Conservation (phyloP, 2,113 vertebrate genomes). For the Sander vitreus region DNA sequence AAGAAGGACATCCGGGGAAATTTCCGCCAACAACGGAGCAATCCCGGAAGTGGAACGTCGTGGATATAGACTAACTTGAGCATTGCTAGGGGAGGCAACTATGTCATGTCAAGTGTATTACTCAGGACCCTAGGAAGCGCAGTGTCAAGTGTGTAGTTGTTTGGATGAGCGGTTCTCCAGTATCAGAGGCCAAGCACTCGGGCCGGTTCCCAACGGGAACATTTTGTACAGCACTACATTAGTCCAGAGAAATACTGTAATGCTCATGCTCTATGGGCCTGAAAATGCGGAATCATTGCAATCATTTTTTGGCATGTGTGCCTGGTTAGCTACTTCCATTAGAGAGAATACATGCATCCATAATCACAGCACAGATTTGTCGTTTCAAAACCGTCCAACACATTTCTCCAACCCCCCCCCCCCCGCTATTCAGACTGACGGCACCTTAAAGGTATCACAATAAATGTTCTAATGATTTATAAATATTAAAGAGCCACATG, state of each 20-base stretch:
- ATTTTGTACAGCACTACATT: too few relatives aligned
- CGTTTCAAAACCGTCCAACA: not conserved
- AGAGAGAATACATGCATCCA: not conserved
- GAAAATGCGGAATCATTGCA: not conserved
- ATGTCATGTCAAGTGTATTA: too few relatives aligned
- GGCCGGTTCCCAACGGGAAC: too few relatives aligned
- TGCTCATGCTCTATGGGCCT: not conserved
- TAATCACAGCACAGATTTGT: not conserved
- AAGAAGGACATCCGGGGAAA: too few relatives aligned
- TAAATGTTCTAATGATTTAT: not conserved
- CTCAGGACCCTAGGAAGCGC: too few relatives aligned
- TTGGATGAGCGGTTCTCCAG: too few relatives aligned
- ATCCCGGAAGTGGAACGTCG: too few relatives aligned
- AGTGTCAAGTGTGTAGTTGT: too few relatives aligned
- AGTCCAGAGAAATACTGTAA: not conserved
- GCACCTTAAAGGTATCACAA: not conserved
- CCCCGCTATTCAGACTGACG: not conserved
- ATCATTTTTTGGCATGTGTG: not conserved
- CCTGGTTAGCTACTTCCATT: not conserved
- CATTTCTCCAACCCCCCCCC: not conserved
- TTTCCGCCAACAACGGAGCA: too few relatives aligned
- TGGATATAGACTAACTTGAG: too few relatives aligned
- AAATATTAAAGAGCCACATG: constrained; percentile 5
- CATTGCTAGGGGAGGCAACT: too few relatives aligned
- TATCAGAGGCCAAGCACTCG: too few relatives aligned